Evolutionary conservation across 2,888 invertebrate species (phyloP).

Genomic region (Drosophila multiciliata): DNA sequence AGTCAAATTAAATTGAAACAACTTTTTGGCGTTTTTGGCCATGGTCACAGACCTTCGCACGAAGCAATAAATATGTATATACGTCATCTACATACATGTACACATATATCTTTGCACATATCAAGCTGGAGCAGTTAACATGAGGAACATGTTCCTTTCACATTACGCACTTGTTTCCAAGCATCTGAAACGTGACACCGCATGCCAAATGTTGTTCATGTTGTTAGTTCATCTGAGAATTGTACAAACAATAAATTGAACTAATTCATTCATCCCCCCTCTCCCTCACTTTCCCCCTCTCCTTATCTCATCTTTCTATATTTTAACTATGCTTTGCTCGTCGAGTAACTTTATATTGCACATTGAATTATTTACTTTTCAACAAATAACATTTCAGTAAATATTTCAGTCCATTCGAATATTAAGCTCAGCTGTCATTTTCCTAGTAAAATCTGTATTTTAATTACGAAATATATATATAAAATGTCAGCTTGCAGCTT

Average conservation of each 20-base stretch:
- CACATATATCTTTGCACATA: not conserved
- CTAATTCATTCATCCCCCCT: constrained; percentile 44
- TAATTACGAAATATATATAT: not conserved
- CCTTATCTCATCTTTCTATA: not conserved
- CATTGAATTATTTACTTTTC: constrained; percentile 3
- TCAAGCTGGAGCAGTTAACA: constrained; percentile 14
- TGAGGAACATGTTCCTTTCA: constrained; percentile 41
- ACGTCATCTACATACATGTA: constrained; percentile 1
- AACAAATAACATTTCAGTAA: not conserved
- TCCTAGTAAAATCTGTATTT: not conserved
- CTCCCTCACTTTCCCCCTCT: not conserved
- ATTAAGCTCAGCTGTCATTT: not conserved
- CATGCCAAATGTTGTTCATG: constrained; percentile 44
- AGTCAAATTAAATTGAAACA: constrained; percentile 79
- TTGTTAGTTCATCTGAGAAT: constrained; percentile 22
- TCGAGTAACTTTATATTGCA: constrained; percentile 2
- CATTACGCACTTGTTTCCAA: constrained; percentile 51
- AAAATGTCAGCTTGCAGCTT: not conserved
- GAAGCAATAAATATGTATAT: constrained; percentile 1
- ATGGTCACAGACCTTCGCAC: constrained; percentile 10
- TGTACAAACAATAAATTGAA: constrained; percentile 50
- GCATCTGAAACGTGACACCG: constrained; percentile 53
- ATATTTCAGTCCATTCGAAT: not conserved
- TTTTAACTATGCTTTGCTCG: not conserved
- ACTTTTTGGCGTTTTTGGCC: constrained; percentile 50